These are phyloP conservation scores for Peucedramus taeniatus DNA, from an alignment of 2,113 vertebrate species.

Conservation along the genomic window DNA sequence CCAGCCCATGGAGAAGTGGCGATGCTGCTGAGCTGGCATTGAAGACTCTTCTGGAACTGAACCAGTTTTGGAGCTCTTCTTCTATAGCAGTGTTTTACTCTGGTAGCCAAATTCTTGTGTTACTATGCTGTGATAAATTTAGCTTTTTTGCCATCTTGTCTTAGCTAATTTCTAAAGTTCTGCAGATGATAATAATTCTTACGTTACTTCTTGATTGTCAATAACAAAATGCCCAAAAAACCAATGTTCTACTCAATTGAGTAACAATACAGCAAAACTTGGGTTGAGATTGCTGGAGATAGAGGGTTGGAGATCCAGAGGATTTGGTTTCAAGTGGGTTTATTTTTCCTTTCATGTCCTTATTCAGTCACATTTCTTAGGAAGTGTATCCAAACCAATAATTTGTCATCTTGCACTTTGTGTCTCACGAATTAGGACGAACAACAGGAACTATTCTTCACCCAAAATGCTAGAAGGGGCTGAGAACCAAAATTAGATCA, in stretches of 20 bases:
- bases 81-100: neutral
- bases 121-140: neutral
- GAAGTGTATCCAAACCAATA: neutral
- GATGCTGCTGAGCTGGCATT: neutral
- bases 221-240: neutral
- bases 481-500: slow-evolving; percentile 21
- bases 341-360: neutral
- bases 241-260: neutral
- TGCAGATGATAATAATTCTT: neutral
- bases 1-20: neutral
- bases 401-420: neutral
- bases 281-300: neutral
- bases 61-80: neutral
- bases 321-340: neutral
- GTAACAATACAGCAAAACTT: neutral
- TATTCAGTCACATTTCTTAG: neutral
- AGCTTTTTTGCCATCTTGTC: neutral
- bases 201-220: neutral
- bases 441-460: slow-evolving; percentile 12
- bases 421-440: neutral
- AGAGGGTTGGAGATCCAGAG: neutral
- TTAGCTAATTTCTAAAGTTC: neutral
- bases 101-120: neutral
- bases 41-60: neutral
- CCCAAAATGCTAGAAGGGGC: neutral